Evolutionary conservation across 92 coral and sea anemone species (phyloP).

Genomic region (Porites divaricata): DNA sequence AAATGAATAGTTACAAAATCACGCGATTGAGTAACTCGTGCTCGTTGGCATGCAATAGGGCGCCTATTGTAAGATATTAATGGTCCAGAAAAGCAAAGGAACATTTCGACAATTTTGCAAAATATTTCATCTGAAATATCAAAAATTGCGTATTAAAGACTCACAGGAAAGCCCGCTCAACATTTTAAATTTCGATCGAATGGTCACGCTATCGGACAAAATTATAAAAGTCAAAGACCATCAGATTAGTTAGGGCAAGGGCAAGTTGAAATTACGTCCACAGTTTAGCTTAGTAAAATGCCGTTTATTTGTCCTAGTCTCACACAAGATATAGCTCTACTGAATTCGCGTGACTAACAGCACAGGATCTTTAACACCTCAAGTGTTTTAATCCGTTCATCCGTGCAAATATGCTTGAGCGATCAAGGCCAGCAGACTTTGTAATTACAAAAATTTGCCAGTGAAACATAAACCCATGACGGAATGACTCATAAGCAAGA

Average conservation of each 20-base stretch:
- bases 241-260: too few species aligned
- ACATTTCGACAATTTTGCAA: neutral
- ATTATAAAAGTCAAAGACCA: neutral
- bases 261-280: too few species aligned
- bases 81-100: neutral
- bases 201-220: neutral
- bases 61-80: neutral
- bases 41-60: neutral
- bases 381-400: neutral
- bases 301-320: neutral
- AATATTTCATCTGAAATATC: neutral
- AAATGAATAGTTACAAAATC: neutral
- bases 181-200: neutral
- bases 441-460: neutral
- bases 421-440: neutral
- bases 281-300: neutral
- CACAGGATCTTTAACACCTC: neutral
- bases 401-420: constrained; percentile 4
- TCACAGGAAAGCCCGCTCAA: neutral
- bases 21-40: neutral
- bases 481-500: neutral
- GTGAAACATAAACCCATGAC: neutral
- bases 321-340: neutral
- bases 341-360: neutral
- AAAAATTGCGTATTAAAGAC: neutral